Conservation (phyloP, 1,140 invertebrate genomes). For the Heliconius melpomene region DNA sequence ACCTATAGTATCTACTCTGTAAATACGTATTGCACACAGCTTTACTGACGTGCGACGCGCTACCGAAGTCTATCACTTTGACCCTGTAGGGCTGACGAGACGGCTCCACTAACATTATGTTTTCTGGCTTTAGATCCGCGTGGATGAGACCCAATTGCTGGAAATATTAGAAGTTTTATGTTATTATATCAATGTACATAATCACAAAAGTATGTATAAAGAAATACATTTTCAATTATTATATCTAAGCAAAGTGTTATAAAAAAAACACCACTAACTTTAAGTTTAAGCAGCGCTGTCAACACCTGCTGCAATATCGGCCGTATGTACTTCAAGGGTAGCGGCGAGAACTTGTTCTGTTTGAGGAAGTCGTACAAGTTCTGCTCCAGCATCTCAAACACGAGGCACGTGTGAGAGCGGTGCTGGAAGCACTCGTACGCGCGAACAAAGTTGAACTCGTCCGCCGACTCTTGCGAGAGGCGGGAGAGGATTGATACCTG, state of each 20-base stretch:
- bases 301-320: slow-evolving; percentile 99
- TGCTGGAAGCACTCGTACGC: slow-evolving; percentile 99
- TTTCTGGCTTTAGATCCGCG: slow-evolving; percentile 99
- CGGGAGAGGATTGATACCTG: slow-evolving; percentile 97
- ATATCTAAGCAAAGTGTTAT: too few relatives aligned
- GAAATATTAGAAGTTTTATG: slow-evolving; percentile 31
- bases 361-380: slow-evolving; percentile 99
- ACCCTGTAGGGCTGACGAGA: slow-evolving; percentile 97
- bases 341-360: slow-evolving; percentile 99
- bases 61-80: slow-evolving; percentile 99
- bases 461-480: slow-evolving; percentile 99
- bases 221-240: too few relatives aligned
- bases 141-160: slow-evolving; percentile 99
- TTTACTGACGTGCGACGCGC: slow-evolving; percentile 99
- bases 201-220: too few relatives aligned
- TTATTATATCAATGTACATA: too few relatives aligned
- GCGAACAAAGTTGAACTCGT: slow-evolving; percentile 99
- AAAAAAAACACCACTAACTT: slow-evolving; percentile 82
- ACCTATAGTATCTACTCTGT: slow-evolving; percentile 97
- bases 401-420: slow-evolving; percentile 99
- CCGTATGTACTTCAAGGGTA: slow-evolving; percentile 98
- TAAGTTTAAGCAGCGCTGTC: slow-evolving; percentile 98
- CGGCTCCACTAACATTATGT: slow-evolving; percentile 99
- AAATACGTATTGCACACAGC: slow-evolving; percentile 99
- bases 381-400: slow-evolving; percentile 99